A percentile compares a stretch with the other conserved stretches of the same genome.
These are phyloP conservation scores for Lipophrys pholis DNA, from an alignment of 2,113 vertebrate species.

Conservation along the genomic window DNA sequence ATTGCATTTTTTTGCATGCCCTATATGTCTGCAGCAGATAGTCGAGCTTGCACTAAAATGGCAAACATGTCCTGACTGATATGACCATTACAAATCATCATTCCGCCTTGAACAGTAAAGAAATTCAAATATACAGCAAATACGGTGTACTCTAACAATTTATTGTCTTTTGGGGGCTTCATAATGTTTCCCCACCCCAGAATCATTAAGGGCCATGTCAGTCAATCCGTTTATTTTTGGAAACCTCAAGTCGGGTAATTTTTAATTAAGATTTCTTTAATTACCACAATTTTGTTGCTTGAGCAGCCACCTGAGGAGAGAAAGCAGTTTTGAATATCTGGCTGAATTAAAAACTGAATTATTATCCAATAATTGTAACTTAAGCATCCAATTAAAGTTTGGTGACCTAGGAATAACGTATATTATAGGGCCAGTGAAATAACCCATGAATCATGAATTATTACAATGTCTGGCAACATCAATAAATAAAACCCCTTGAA, in stretches of 20 bases:
- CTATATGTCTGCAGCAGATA: no score
- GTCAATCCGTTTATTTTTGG: not conserved
- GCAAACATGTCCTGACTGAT: no score
- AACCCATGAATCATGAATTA: not conserved
- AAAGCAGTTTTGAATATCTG: slow-evolving; percentile 1
- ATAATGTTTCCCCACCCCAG: not conserved
- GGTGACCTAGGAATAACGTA: not conserved
- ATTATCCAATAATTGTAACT: not conserved
- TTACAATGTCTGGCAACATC: slow-evolving; percentile 8
- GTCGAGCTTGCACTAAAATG: no score
- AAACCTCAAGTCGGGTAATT: not conserved
- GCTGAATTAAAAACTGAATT: not conserved
- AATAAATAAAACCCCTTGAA: slow-evolving; percentile 9
- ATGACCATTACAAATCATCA: no score
- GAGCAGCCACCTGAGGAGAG: slow-evolving; percentile 3
- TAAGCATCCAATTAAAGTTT: not conserved
- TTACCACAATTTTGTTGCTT: slow-evolving; percentile 11
- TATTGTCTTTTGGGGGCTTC: slow-evolving; percentile 2
- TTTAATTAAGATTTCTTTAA: not conserved
- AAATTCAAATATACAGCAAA: no score
- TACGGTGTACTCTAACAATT: not conserved
- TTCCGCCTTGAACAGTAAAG: no score
- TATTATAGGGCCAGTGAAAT: not conserved
- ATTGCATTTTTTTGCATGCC: no score
- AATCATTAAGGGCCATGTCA: not conserved